Evolutionary conservation across 2,797 vertebrate species (phyloP).

Genomic region (Phalanger gymnotis): DNA sequence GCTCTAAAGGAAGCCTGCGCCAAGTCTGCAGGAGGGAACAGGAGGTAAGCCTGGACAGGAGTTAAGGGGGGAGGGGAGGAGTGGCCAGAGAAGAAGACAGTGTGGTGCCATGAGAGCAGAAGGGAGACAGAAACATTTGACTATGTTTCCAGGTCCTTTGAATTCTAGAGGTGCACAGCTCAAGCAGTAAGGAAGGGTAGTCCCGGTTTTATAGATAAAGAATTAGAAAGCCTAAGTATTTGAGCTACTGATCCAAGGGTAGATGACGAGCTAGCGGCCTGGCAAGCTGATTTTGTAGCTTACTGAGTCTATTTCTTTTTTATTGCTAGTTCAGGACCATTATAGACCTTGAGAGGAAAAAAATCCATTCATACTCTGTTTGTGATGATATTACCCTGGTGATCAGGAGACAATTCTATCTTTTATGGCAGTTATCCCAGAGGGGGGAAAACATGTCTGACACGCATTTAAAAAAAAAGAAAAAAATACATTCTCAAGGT

Average conservation of each 20-base stretch:
- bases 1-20: neutral
- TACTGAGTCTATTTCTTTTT: constrained; percentile 7
- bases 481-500: neutral
- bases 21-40: neutral
- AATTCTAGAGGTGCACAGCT: constrained; percentile 18
- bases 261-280: neutral
- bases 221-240: neutral
- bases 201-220: constrained; percentile 23
- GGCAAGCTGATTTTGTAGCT: neutral
- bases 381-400: neutral
- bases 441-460: neutral
- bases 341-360: neutral
- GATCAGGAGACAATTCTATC: constrained; percentile 14
- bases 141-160: neutral
- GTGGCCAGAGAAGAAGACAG: neutral
- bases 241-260: neutral
- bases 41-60: neutral
- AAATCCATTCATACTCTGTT: constrained; percentile 27
- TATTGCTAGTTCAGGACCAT: constrained; percentile 17
- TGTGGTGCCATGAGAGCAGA: neutral
- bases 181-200: constrained; percentile 6
- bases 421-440: neutral
- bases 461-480: neutral
- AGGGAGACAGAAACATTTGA: neutral
- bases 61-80: neutral